These are phyloP conservation scores for Acrobasis suavella DNA, from an alignment of 2,888 invertebrate species.

Conservation along the genomic window DNA sequence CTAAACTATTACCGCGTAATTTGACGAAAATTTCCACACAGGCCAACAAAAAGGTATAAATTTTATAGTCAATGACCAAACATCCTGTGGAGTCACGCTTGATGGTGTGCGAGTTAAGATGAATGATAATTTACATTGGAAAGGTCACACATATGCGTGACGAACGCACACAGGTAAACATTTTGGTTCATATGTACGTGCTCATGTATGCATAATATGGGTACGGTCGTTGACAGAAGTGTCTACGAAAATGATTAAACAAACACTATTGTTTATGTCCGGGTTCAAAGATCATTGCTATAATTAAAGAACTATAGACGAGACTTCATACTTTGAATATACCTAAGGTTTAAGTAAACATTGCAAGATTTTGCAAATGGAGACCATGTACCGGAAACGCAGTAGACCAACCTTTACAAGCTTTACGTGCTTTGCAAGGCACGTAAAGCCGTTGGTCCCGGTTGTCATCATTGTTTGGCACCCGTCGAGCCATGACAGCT, in stretches of 20 bases:
- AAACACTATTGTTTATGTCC: conserved; percentile 15
- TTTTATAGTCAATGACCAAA: conserved; percentile 23
- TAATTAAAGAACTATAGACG: not conserved
- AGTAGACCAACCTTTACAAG: no score
- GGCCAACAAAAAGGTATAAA: conserved; percentile 19
- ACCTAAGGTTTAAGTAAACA: no score
- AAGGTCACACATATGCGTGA: conserved; percentile 21
- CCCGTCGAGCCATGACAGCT: no score
- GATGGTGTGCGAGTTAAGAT: conserved; percentile 29
- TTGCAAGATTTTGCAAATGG: no score
- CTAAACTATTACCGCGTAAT: conserved; percentile 6
- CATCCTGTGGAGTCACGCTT: conserved; percentile 32
- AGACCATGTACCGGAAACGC: no score
- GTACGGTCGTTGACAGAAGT: conserved; percentile 22
- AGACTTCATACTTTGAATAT: not conserved
- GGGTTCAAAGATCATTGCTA: conserved; percentile 8
- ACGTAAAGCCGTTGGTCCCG: no score
- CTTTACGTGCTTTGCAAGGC: no score
- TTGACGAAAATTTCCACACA: conserved; percentile 14
- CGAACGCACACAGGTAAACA: conserved; percentile 5
- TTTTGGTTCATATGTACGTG: conserved; percentile 8
- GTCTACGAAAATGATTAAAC: conserved; percentile 13
- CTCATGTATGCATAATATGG: conserved; percentile 17
- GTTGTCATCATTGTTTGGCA: no score
- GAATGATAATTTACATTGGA: conserved; percentile 31